These are phyloP conservation scores for Lamprotornis superbus DNA, from an alignment of 2,113 vertebrate species.

Conservation along the genomic window DNA sequence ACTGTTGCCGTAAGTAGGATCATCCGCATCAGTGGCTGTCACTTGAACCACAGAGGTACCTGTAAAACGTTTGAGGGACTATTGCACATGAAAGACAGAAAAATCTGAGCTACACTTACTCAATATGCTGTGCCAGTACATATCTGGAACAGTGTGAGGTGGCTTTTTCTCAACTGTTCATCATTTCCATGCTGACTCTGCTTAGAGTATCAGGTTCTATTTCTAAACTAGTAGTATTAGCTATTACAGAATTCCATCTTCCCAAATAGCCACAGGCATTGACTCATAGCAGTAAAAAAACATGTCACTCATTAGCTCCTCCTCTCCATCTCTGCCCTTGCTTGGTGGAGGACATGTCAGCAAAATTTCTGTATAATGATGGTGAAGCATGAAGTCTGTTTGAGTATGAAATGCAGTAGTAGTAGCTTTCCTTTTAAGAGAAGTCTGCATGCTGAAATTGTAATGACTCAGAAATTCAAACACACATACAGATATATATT, in stretches of 20 bases:
- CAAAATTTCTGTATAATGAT: neutral
- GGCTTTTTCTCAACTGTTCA: neutral
- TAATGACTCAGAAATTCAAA: neutral
- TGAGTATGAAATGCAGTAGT: neutral
- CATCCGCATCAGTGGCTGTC: slow-evolving; percentile 94
- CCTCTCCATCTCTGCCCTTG: neutral
- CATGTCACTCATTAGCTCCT: neutral
- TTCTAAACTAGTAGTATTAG: neutral
- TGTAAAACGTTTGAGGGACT: slow-evolving; percentile 58
- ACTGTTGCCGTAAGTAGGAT: slow-evolving; percentile 96
- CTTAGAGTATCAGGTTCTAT: neutral
- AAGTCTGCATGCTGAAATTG: neutral
- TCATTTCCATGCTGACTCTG: neutral
- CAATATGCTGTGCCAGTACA: neutral
- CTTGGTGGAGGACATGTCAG: neutral
- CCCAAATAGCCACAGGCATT: neutral
- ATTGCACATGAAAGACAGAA: neutral
- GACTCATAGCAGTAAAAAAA: neutral
- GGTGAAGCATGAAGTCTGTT: neutral
- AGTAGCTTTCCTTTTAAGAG: neutral
- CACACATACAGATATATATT: neutral
- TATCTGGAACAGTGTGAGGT: neutral
- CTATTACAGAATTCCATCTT: neutral
- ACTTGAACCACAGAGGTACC: slow-evolving; percentile 96
- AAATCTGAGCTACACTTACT: neutral